phyloP scores from a whole-genome alignment of 2,888 invertebrate species.

The Amiota mariae region DNA sequence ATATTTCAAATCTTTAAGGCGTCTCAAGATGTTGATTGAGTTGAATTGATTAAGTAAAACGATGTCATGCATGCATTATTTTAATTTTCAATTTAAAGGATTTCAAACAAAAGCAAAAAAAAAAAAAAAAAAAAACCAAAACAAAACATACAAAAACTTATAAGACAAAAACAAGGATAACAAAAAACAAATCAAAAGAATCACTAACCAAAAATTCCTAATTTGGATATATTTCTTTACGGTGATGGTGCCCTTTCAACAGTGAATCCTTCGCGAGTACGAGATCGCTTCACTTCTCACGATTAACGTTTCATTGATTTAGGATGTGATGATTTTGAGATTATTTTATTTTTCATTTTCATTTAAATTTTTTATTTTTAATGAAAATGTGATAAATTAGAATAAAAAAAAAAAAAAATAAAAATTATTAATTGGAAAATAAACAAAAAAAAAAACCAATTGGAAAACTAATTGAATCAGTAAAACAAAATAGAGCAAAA shows the following conservation, averaged over 20 bases:
- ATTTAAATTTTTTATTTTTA: conserved; percentile 45
- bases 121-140: too few species aligned
- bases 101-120: conserved; percentile 36
- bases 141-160: too few species aligned
- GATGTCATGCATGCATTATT: not conserved
- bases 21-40: too few species aligned
- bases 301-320: not conserved
- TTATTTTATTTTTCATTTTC: conserved; percentile 28
- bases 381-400: conserved; percentile 47
- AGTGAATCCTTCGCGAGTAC: conserved; percentile 83
- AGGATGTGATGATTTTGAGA: conserved; percentile 20
- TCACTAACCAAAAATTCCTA: conserved; percentile 58
- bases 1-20: not conserved
- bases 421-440: conserved; percentile 17
- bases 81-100: not conserved
- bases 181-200: conserved; percentile 34
- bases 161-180: conserved; percentile 17
- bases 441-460: conserved; percentile 7
- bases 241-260: conserved; percentile 77
- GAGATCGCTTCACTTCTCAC: conserved; percentile 82
- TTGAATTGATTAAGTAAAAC: not conserved
- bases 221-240: conserved; percentile 48
- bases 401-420: conserved; percentile 38
- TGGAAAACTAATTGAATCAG: not conserved
- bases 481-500: not conserved